Percentiles rank a stretch among this genome's conserved stretches.
These are phyloP conservation scores for Marisa cornuarietis DNA, from an alignment of 1,140 invertebrate species.

Conservation along the genomic window DNA sequence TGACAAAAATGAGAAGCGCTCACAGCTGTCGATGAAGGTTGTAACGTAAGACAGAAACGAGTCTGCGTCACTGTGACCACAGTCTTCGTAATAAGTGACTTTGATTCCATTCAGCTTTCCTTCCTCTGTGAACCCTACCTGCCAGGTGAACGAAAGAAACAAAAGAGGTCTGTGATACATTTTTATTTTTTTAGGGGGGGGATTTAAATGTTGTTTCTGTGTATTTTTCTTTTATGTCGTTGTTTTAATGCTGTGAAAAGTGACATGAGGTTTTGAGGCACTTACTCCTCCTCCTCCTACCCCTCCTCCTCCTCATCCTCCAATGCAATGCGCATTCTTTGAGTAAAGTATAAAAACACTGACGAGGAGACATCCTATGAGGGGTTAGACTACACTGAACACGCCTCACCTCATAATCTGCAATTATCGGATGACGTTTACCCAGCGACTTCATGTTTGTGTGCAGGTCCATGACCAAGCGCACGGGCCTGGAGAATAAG, in stretches of 20 bases:
- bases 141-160: background rate
- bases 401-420: no score
- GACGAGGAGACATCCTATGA: no score
- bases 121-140: slow-evolving; percentile 17
- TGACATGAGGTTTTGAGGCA: background rate
- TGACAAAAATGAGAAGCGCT: no score
- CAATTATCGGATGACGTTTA: no score
- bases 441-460: no score
- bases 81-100: no score
- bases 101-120: slow-evolving; percentile 20
- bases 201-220: background rate
- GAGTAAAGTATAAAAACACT: no score
- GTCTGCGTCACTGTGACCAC: background rate
- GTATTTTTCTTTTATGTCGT: background rate
- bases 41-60: background rate
- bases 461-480: no score
- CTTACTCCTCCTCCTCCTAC: background rate
- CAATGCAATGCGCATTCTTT: no score
- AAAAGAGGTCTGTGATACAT: background rate
- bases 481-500: slow-evolving; percentile 73
- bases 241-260: background rate
- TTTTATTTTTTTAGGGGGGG: background rate
- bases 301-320: no score
- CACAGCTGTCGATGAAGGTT: background rate
- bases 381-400: no score